Conservation (phyloP, 2,797 vertebrate species). For the Ctenochaetus hawaiiensis region DNA sequence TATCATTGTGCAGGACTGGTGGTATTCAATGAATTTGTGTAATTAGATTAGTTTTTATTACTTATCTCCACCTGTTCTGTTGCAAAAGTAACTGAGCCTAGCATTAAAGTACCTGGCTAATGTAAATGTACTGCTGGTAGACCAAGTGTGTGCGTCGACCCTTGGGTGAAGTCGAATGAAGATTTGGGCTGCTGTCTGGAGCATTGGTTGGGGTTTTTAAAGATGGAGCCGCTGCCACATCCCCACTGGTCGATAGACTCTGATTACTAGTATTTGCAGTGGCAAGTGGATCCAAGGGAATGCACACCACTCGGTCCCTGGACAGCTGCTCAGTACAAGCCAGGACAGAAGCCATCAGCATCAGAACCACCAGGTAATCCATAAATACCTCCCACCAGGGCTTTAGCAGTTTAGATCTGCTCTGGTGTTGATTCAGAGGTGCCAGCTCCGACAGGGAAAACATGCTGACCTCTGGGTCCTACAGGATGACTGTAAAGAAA, state of each 20-base stretch:
- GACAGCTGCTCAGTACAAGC: slow-evolving; percentile 87
- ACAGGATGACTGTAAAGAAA: slow-evolving; percentile 11
- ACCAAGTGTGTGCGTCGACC: slow-evolving; percentile 84
- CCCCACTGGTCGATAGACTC: not conserved
- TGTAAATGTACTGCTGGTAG: slow-evolving; percentile 88
- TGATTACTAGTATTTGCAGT: slow-evolving; percentile 31
- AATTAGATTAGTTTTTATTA: no score
- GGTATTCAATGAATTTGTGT: no score
- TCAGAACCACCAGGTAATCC: slow-evolving; percentile 88
- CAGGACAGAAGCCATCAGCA: slow-evolving; percentile 88
- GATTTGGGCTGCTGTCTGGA: slow-evolving; percentile 4
- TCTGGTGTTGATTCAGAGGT: slow-evolving; percentile 80
- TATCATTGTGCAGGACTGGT: no score
- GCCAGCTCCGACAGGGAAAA: slow-evolving; percentile 87
- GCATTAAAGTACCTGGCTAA: slow-evolving; percentile 80
- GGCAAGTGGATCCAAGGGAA: slow-evolving; percentile 74
- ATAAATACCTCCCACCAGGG: slow-evolving; percentile 92
- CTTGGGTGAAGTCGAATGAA: slow-evolving; percentile 33
- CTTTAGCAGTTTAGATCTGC: slow-evolving; percentile 85
- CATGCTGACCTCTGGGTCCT: slow-evolving; percentile 73
- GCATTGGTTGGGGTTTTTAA: not conserved
- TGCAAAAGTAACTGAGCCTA: not conserved
- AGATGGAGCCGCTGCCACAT: slow-evolving; percentile 21
- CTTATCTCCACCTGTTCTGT: not conserved
- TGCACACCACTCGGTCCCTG: slow-evolving; percentile 85